Base-by-base conservation (phyloP, 2,888 invertebrate species). In the Nineta flava region DNA sequence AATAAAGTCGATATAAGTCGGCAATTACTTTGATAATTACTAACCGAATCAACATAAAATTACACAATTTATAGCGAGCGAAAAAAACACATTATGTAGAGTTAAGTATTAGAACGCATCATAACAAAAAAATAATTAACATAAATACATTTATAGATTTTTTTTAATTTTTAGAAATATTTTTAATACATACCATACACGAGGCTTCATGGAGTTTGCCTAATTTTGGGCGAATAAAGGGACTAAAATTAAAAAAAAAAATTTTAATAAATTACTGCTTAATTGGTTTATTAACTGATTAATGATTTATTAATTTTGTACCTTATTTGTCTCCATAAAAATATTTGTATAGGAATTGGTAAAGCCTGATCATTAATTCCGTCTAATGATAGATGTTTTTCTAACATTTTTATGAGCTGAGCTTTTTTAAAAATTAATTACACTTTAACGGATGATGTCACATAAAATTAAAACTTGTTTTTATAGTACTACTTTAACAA, bases 181-280 rank as follows among this genome's bases (percentile, higher is more conserved):
- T 43, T 43, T 10, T 12, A 9, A 43, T 26, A 31, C 13, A 81
- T 74, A 96, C 96, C 87, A 88, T 87, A 70, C 96, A 95, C 52
- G 93, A 87, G 19, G 96, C 91, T 70, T 99, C 97, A 66, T 96
- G 96, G 34, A 94, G 76, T 70, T 95, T 96, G 57, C 95, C 94
- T 55, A 95, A 76, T 66, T 93, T 88, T 10, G 95, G 93, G 57
- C 94, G 77, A 51, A 96, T 91, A 66, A 97, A 99, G 10, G 97
- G 96, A 55, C 96, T 93, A 68, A 57, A 76, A 75, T 52, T 49
- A 47, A 50, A 48, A 46, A 38, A 47, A n/a, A n/a, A n/a, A n/a
- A n/a, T n/a, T n/a, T n/a, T n/a, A n/a, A n/a, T n/a, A n/a, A n/a
- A n/a, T n/a, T n/a, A n/a, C n/a, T n/a, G n/a, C n/a, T n/a, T n/a